A percentile compares a stretch with the other conserved stretches of the same genome.
These are phyloP conservation scores for Halesus radiatus DNA, from an alignment of 1,140 invertebrate genomes.

Conservation along the genomic window DNA sequence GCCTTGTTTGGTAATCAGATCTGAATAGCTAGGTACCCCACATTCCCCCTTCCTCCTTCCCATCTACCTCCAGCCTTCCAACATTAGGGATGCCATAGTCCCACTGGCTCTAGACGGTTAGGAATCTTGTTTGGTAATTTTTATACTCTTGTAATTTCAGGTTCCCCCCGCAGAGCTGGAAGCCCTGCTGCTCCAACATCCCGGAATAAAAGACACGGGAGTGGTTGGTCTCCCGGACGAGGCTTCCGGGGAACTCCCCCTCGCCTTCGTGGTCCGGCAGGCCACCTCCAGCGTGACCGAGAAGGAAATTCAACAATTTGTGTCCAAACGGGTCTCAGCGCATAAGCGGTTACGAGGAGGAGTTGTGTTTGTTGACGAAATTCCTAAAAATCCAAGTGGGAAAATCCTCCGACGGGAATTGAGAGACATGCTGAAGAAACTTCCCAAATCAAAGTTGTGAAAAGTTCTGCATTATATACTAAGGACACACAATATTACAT, in stretches of 20 bases:
- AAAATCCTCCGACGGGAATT: slow-evolving; percentile 58
- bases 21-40: no score
- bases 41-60: no score
- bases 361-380: slow-evolving; percentile 73
- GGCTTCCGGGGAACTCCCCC: slow-evolving; percentile 77
- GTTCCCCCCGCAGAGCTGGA: slow-evolving; percentile 79
- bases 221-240: slow-evolving; percentile 80
- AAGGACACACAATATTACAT: not conserved
- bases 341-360: slow-evolving; percentile 71
- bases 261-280: slow-evolving; percentile 78
- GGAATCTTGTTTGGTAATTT: no score
- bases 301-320: slow-evolving; percentile 68
- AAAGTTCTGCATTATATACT: not conserved
- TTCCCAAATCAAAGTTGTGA: slow-evolving; percentile 41
- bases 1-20: no score
- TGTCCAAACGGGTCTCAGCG: slow-evolving; percentile 62
- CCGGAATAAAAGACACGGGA: slow-evolving; percentile 77
- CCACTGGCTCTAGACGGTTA: no score
- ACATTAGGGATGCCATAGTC: no score
- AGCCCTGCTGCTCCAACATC: slow-evolving; percentile 76
- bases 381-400: slow-evolving; percentile 74
- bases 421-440: slow-evolving; percentile 27
- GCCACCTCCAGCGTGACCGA: slow-evolving; percentile 63
- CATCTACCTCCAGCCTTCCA: no score
- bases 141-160: slow-evolving; percentile 17